Conservation (phyloP, 2,797 vertebrate genomes). For the Aselliscus stoliczkanus region DNA sequence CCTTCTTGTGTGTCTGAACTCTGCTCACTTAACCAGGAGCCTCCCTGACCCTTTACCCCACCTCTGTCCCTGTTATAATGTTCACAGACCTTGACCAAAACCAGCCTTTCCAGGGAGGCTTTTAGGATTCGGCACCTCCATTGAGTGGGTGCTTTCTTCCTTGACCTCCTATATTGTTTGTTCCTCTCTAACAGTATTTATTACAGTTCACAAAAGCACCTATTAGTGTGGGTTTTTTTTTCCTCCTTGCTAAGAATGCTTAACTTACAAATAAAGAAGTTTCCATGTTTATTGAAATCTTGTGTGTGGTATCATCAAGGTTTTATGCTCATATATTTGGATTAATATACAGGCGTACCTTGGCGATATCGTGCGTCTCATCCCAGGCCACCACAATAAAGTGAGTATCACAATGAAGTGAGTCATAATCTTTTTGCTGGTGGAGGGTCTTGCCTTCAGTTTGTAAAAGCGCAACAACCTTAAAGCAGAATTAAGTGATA, state of each 20-base stretch:
- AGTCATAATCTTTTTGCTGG: background rate
- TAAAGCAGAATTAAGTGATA: background rate
- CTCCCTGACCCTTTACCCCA: rapidly evolving
- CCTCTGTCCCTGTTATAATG: background rate
- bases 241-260: background rate
- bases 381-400: background rate
- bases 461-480: background rate
- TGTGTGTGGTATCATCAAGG: background rate
- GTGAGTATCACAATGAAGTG: background rate
- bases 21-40: background rate
- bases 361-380: background rate
- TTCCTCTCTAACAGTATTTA: background rate
- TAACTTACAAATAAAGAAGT: background rate
- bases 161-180: background rate
- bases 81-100: background rate
- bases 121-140: background rate
- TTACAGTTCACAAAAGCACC: background rate
- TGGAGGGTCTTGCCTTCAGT: background rate
- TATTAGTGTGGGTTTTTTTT: background rate
- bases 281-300: background rate
- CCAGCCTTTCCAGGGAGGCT: background rate
- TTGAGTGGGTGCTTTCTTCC: background rate
- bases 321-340: background rate
- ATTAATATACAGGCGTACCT: background rate
- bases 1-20: background rate